These are phyloP conservation scores for Siphonodentalium dalli DNA, from an alignment of 2,888 invertebrate species.

Conservation along the genomic window DNA sequence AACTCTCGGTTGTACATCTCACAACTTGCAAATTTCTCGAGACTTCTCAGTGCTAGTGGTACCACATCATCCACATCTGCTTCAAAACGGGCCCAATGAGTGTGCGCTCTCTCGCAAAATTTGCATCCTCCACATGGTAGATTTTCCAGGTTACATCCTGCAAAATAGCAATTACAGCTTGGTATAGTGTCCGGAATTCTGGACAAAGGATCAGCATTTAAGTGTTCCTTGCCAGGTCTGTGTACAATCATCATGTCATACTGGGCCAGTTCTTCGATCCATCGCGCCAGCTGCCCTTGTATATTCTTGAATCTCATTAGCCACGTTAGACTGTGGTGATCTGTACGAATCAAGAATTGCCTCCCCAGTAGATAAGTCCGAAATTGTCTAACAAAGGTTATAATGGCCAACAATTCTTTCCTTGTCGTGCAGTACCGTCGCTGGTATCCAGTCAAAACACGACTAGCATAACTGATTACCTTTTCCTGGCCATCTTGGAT, in stretches of 20 bases:
- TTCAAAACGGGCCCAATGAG: too few species aligned
- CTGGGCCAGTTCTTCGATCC: slow-evolving; percentile 2
- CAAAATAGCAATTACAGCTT: too few species aligned
- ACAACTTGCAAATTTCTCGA: too few species aligned
- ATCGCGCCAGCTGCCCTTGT: slow-evolving; percentile 8
- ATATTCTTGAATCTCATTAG: slow-evolving; percentile 2
- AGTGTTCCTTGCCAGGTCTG: neutral
- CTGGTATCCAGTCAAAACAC: neutral
- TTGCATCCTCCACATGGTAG: too few species aligned
- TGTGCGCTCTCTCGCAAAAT: too few species aligned
- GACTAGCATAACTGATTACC: slow-evolving; percentile 8
- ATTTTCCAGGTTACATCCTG: too few species aligned
- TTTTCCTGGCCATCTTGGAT: slow-evolving; percentile 9
- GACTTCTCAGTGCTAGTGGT: too few species aligned
- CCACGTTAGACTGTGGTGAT: slow-evolving; percentile 6
- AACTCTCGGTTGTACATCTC: too few species aligned
- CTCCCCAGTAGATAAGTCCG: slow-evolving; percentile 4
- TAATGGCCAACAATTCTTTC: slow-evolving; percentile 3
- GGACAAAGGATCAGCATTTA: slow-evolving; percentile 10
- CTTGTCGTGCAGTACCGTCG: neutral
- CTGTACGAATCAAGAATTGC: slow-evolving; percentile 7
- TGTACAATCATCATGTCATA: neutral
- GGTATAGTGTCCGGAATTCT: too few species aligned
- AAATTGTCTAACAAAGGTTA: neutral
- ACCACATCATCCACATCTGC: too few species aligned